These are phyloP conservation scores for Arizona elegans DNA, from an alignment of 2,113 vertebrate species.

Conservation along the genomic window DNA sequence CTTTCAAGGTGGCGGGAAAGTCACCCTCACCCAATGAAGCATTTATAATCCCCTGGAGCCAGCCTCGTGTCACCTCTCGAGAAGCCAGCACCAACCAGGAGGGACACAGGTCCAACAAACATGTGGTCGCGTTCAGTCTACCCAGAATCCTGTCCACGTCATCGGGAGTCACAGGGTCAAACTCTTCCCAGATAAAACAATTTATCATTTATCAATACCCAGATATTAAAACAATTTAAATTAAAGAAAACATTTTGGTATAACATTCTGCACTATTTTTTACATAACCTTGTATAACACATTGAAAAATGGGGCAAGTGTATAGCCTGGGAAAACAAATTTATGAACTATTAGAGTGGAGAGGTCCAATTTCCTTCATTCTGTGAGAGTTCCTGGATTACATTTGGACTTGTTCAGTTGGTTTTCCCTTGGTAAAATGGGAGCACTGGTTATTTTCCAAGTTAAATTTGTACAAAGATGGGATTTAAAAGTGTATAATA, in stretches of 20 bases:
- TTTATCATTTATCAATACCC: too few relatives aligned
- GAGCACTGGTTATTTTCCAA: background rate
- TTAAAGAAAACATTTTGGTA: constrained; percentile 59
- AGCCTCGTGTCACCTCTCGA: too few relatives aligned
- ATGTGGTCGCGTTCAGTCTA: too few relatives aligned
- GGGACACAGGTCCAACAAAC: too few relatives aligned
- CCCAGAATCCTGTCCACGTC: too few relatives aligned
- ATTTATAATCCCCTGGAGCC: too few relatives aligned
- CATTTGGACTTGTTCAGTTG: background rate
- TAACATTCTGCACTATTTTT: constrained; percentile 20
- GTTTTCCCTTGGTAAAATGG: background rate
- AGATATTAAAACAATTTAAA: constrained; percentile 55
- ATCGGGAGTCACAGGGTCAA: too few relatives aligned
- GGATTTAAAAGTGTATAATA: background rate
- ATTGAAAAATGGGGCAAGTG: background rate
- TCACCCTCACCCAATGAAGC: too few relatives aligned
- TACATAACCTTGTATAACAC: background rate
- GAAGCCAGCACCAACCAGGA: too few relatives aligned
- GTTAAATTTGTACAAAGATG: background rate
- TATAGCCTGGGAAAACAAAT: background rate
- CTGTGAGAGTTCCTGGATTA: background rate
- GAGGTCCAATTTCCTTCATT: background rate
- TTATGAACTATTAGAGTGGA: background rate
- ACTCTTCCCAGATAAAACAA: too few relatives aligned
- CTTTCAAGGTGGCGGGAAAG: too few relatives aligned